A percentile compares a stretch with the other conserved stretches of the same genome.
phyloP scores from a whole-genome alignment of 2,888 invertebrate genomes.

The Cryptocephalus primarius region DNA sequence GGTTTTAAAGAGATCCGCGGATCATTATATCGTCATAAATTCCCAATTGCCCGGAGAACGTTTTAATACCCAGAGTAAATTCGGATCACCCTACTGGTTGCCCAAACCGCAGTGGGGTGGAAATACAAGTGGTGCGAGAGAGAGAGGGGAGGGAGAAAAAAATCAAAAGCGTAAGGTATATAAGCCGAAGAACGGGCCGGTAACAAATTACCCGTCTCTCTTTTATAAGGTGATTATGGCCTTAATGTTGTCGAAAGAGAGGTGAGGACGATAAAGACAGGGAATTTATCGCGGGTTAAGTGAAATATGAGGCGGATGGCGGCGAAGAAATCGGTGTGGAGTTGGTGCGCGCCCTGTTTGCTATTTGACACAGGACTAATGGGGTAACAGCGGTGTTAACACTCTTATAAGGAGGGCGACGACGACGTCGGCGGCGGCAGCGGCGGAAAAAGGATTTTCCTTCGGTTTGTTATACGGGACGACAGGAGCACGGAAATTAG shows the following conservation, averaged over 20 bases:
- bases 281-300: conserved; percentile 32
- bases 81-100: no score
- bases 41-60: no score
- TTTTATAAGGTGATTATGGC: conserved; percentile 31
- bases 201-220: conserved; percentile 10
- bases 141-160: no score
- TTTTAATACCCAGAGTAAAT: no score
- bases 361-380: conserved; percentile 30
- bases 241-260: conserved; percentile 18
- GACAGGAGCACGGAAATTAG: no score
- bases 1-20: no score
- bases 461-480: not conserved
- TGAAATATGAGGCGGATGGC: conserved; percentile 24
- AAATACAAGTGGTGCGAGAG: no score
- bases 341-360: conserved; percentile 13
- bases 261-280: conserved; percentile 25
- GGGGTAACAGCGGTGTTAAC: conserved; percentile 14
- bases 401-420: not conserved
- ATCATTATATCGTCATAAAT: no score
- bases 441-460: not conserved
- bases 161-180: no score
- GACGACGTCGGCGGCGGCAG: not conserved
- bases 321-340: conserved; percentile 15
- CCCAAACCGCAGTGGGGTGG: no score
- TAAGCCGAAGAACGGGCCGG: no score